Evolutionary conservation across 1,140 invertebrate species (phyloP).

Genomic region (Eufriesea mexicana): DNA sequence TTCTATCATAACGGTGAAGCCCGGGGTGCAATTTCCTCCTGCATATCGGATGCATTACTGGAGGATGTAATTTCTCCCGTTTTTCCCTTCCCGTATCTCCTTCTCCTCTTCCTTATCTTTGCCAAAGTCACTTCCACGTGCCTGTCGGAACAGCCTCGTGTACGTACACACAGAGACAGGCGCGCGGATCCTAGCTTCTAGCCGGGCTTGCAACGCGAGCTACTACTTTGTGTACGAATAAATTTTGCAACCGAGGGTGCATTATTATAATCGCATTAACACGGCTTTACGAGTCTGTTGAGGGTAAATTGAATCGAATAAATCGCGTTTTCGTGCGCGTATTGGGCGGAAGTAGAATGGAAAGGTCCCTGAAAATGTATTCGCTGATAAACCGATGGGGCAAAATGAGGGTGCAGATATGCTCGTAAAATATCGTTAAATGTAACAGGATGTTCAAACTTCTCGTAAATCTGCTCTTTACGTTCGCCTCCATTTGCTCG

Average conservation of each 20-base stretch:
- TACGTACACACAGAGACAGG: no score
- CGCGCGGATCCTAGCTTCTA: neutral
- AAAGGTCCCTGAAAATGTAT: neutral
- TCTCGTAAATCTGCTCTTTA: neutral
- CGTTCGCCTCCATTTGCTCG: neutral
- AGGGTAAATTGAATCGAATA: conserved; percentile 17
- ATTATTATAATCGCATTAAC: conserved; percentile 28
- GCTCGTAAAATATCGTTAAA: neutral
- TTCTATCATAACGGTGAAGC: conserved; percentile 30
- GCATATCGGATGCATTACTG: conserved; percentile 42
- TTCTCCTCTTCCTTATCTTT: conserved; percentile 30
- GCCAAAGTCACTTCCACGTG: neutral
- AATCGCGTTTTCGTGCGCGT: neutral
- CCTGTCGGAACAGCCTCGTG: neutral
- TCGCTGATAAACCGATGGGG: neutral
- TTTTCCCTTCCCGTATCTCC: neutral
- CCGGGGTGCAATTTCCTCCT: conserved; percentile 35
- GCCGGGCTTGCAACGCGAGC: neutral
- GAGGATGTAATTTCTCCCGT: conserved; percentile 32
- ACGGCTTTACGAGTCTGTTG: neutral
- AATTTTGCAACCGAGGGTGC: neutral
- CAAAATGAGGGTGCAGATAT: neutral
- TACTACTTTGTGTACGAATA: neutral
- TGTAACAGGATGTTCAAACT: neutral
- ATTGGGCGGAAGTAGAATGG: neutral